Conservation (phyloP, 2,888 invertebrate species). For the Parnassius apollo region DNA sequence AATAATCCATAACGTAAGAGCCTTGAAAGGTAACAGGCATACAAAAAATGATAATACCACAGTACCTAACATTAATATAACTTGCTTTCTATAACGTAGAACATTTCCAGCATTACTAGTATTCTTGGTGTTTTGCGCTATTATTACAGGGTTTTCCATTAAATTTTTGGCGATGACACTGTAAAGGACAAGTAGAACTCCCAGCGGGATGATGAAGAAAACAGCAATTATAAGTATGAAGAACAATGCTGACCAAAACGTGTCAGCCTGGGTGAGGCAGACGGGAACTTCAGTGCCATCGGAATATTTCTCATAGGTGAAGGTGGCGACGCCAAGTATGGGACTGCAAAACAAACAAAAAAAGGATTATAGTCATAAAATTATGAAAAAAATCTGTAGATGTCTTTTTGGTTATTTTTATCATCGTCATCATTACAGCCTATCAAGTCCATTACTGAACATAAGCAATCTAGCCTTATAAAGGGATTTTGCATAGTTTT, state of each 20-base stretch:
- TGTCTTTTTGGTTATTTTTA: too few species aligned
- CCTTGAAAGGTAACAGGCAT: conserved; percentile 93
- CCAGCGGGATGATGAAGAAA: conserved; percentile 92
- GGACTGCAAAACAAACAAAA: conserved; percentile 83
- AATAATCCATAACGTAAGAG: conserved; percentile 93
- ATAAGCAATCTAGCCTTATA: too few species aligned
- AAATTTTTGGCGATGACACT: conserved; percentile 92
- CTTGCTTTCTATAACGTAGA: conserved; percentile 88
- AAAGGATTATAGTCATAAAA: background rate
- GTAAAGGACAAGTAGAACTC: conserved; percentile 90
- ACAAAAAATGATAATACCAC: conserved; percentile 95
- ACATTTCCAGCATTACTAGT: conserved; percentile 77
- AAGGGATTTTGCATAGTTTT: too few species aligned
- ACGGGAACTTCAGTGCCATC: conserved; percentile 87
- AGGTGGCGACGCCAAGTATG: conserved; percentile 89
- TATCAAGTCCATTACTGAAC: too few species aligned
- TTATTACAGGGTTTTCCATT: conserved; percentile 88
- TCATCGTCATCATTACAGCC: too few species aligned
- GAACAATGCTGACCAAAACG: conserved; percentile 89
- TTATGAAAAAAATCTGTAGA: too few species aligned
- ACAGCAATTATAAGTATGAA: conserved; percentile 89
- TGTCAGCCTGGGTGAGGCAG: conserved; percentile 90
- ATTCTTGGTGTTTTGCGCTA: conserved; percentile 81
- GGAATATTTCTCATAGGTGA: conserved; percentile 85
- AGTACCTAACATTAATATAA: conserved; percentile 93